Evolutionary conservation across 2,888 invertebrate genomes (phyloP), one percentile per base, ranked within the genome.

Genomic region (Drosophila leonis): DNA sequence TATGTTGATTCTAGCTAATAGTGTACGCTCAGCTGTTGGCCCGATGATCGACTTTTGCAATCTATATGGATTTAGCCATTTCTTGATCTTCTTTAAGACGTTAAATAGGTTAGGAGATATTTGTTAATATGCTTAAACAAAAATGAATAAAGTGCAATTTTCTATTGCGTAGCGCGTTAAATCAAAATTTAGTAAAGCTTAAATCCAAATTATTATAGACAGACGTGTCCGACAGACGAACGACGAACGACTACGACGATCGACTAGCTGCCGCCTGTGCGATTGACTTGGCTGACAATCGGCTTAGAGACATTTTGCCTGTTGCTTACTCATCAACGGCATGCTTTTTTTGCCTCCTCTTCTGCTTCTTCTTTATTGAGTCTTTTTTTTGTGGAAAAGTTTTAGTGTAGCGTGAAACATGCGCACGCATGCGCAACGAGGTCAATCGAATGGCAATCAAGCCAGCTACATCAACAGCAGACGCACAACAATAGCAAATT

Each of bases 351-450:
- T 31, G 41, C 15, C 18, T 49, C 5, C 44, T 59, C 24, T 42
- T 31, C 18, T 24, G 51, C 49, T 56, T 52, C 39, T 64, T 67
- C 51, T 62, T 65, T 46, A 63, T 62, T 57, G 52, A 37, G 54
- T 60, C 69, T 24, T 35, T 56, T 44, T 69, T 29, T 31, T 82
- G 79, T 80, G 85, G 80, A 82, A 83, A 72, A 85, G 72, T 85
- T 77, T 72, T 88, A 83, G 83, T 85, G 78, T 85, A 88, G 84
- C 88, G 82, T 86, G 88, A 89, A 86, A 86, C 89, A 86, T 82
- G 90, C 80, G 86, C 88, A 86, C 89, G 89, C 86, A 89, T 86
- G 86, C 86, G 85, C 88, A 89, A 89, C 90, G 86, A 82, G 89
- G 89, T 89, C 89, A 89, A 89, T 86, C 89, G 79, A 86, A 86